These are phyloP conservation scores for Cryptophagus acutangulus DNA, from an alignment of 2,888 invertebrate species.

Conservation along the genomic window DNA sequence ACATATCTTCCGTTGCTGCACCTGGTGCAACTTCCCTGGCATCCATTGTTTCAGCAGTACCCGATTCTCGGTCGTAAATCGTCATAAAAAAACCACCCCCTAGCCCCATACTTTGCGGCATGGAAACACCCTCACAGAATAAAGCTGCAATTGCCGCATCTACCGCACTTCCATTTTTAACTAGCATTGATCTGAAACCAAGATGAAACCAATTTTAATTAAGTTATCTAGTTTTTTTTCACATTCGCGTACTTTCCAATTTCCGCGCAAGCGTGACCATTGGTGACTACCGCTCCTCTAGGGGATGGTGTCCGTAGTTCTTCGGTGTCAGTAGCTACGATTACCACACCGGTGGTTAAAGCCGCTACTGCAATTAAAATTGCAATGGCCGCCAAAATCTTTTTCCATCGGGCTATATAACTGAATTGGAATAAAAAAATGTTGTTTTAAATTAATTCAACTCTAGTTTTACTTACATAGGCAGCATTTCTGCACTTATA, in stretches of 20 bases:
- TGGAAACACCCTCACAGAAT: slow-evolving; percentile 79
- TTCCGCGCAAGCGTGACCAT: slow-evolving; percentile 68
- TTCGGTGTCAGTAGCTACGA: too few relatives aligned
- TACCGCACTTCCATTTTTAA: slow-evolving; percentile 69
- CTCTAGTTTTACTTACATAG: too few relatives aligned
- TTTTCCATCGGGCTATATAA: too few relatives aligned
- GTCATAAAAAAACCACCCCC: slow-evolving; percentile 88
- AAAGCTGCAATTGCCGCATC: slow-evolving; percentile 83
- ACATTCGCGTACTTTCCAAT: slow-evolving; percentile 51
- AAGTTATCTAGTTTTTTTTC: background rate
- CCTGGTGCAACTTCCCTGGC: slow-evolving; percentile 68
- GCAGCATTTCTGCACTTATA: too few relatives aligned
- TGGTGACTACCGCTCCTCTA: slow-evolving; percentile 63
- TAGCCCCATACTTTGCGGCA: slow-evolving; percentile 81
- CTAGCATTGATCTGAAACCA: slow-evolving; percentile 54
- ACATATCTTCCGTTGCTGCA: background rate
- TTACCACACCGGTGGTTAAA: too few relatives aligned
- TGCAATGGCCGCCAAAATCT: too few relatives aligned
- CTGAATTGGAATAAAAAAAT: too few relatives aligned
- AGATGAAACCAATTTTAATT: too few relatives aligned
- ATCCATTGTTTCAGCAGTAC: slow-evolving; percentile 60
- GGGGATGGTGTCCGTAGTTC: too few relatives aligned
- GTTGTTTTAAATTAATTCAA: too few relatives aligned
- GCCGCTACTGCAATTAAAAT: too few relatives aligned
- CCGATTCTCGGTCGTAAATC: slow-evolving; percentile 63